A percentile compares a stretch with the other conserved stretches of the same genome.
Evolutionary conservation across 2,888 invertebrate genomes (phyloP).

Genomic region (Polyploca ridens): DNA sequence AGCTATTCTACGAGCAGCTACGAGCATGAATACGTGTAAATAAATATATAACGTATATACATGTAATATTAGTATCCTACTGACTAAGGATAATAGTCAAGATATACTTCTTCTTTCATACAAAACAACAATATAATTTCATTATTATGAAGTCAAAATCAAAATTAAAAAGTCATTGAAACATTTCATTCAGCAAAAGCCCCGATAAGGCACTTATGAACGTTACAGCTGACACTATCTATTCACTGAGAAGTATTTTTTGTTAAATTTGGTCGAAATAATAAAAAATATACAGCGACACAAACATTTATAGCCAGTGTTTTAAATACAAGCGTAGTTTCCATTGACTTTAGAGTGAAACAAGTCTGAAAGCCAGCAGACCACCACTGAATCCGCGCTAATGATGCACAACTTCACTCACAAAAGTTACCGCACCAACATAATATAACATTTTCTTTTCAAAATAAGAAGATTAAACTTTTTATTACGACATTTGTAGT

Average conservation of each 20-base stretch:
- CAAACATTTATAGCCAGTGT: not conserved
- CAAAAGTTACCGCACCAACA: slow-evolving; percentile 25
- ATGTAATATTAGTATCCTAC: not conserved
- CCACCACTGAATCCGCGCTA: slow-evolving; percentile 47
- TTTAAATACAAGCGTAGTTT: slow-evolving; percentile 9
- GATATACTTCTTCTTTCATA: too few species aligned
- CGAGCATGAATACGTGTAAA: not conserved
- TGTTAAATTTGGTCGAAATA: too few species aligned
- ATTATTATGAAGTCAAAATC: too few species aligned
- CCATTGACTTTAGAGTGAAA: slow-evolving; percentile 1
- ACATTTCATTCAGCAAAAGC: too few species aligned
- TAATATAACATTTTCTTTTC: slow-evolving; percentile 1
- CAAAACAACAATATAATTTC: too few species aligned
- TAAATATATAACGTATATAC: not conserved
- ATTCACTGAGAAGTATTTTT: too few species aligned
- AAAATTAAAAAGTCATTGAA: too few species aligned
- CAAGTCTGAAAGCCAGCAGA: slow-evolving; percentile 34
- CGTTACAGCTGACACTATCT: too few species aligned
- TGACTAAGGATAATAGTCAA: too few species aligned
- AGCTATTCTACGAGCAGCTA: not conserved
- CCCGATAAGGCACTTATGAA: too few species aligned
- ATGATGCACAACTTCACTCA: slow-evolving; percentile 46
- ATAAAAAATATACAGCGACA: not conserved
- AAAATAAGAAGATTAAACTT: not conserved
- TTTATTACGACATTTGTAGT: not conserved